phyloP scores from a whole-genome alignment of 1,140 invertebrate species.

The Caenorhabditis briggsae region DNA sequence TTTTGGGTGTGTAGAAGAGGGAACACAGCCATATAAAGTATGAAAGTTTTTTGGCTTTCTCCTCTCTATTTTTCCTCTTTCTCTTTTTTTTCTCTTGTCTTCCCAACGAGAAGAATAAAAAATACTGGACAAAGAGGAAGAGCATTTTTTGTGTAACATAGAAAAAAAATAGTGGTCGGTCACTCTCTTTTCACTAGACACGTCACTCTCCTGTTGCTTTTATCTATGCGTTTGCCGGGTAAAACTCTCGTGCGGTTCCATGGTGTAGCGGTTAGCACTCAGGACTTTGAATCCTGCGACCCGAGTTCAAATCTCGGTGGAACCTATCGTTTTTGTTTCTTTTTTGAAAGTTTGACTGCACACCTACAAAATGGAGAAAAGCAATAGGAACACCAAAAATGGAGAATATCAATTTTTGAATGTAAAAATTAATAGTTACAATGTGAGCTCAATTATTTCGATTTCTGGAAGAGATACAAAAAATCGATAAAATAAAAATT shows the following conservation, averaged over 20 bases:
- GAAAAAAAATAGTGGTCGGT: not conserved
- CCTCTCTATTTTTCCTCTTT: too few species aligned
- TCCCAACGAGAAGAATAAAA: too few species aligned
- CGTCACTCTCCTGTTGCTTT: not conserved
- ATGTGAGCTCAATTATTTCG: too few species aligned
- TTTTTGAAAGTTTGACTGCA: not conserved
- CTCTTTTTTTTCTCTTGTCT: too few species aligned
- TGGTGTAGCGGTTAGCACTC: conserved; percentile 78
- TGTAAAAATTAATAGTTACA: too few species aligned
- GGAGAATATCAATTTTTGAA: too few species aligned
- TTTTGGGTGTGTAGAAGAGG: not conserved
- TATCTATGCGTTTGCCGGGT: not conserved
- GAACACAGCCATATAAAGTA: too few species aligned
- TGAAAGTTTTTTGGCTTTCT: too few species aligned
- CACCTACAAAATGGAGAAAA: not conserved
- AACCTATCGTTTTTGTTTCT: conserved; percentile 61
- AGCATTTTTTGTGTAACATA: not conserved
- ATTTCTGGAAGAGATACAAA: too few species aligned
- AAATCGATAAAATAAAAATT: too few species aligned
- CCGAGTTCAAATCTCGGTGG: conserved; percentile 76
- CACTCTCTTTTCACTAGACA: not conserved
- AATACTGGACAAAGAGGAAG: not conserved
- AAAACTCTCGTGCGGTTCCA: conserved; percentile 55
- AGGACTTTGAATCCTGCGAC: conserved; percentile 78
- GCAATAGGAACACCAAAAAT: too few species aligned